Evolutionary conservation across 2,113 vertebrate genomes (phyloP), one percentile per base, ranked within the genome.

Genomic region (Pteronura brasiliensis): DNA sequence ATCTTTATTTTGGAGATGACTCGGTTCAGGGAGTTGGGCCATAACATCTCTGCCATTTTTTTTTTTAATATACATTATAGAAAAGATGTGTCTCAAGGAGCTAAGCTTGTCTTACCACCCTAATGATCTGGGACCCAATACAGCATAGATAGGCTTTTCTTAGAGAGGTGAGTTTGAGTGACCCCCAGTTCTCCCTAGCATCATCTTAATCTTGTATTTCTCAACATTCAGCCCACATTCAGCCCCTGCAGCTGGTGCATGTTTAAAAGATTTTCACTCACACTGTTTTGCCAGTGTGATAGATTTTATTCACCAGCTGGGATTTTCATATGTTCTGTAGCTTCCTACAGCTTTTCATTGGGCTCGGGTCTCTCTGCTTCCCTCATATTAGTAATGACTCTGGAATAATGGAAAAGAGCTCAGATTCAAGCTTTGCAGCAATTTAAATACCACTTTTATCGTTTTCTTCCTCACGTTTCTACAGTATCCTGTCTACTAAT

Each of bases 381-480:
- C n/a, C 74, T 97, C 83, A 71, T 97, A 95, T 97, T 97, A 96
- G 93, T 92, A 94, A 96, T 95, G 95, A 97, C 96, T 97, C 93
- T 96, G 52, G 95, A 97, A 98, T 98, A 97, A 98, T 94, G 93
- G 90, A 72, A 96, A 97, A 95, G 86, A 74, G 93, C 88, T 98
- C 96, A 95, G 93, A 97, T 96, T 96, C 72, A 93, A 97, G 97
- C 94, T 95, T 97, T n/a, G 65, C 63, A 93, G 93, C 88, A 96
- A 98, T 98, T 98, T 98, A 97, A 98, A 97, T 97, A 98, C 97
- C 88, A 95, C 96, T 98, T 97, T 98, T 97, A 97, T 97, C 74
- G 55, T 94, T 96, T 84, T 85, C 82, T 95, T 91, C 44, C 94
- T 95, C 82, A 94, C 86, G 93, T 94, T 98, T 96, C 97, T 89